A percentile compares a stretch with the other conserved stretches of the same genome.
These are phyloP conservation scores for Ivindomyrus marchei DNA, from an alignment of 2,113 vertebrate species.

Conservation along the genomic window DNA sequence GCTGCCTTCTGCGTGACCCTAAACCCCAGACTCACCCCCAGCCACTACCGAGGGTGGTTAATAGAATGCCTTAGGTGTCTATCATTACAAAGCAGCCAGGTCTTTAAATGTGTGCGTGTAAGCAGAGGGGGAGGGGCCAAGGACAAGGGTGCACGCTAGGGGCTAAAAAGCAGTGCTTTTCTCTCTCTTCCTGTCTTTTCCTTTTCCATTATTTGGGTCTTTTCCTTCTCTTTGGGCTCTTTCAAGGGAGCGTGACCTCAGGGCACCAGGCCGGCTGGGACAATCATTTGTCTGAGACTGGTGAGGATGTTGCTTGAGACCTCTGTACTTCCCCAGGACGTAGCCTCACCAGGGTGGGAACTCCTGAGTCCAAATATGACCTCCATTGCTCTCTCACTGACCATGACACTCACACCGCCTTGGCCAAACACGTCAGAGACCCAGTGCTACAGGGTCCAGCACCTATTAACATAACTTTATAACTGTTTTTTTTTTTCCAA, in stretches of 20 bases:
- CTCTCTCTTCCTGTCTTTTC: slow-evolving; percentile 53
- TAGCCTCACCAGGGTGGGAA: background rate
- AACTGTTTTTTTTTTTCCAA: background rate
- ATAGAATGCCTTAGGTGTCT: slow-evolving; percentile 67
- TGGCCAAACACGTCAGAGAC: background rate
- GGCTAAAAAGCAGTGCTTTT: slow-evolving; percentile 54
- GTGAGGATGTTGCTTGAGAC: slow-evolving; percentile 32
- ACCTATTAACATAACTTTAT: background rate
- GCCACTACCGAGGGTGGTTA: slow-evolving; percentile 72
- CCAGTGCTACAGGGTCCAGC: background rate
- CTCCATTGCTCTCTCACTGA: background rate
- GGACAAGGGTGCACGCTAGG: slow-evolving; percentile 48
- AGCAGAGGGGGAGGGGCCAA: slow-evolving; percentile 27
- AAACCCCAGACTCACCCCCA: slow-evolving; percentile 70
- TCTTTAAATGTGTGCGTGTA: slow-evolving; percentile 53
- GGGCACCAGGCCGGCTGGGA: slow-evolving; percentile 30
- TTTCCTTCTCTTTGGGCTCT: slow-evolving; percentile 52
- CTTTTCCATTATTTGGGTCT: slow-evolving; percentile 61
- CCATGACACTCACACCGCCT: background rate
- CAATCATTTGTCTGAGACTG: slow-evolving; percentile 33
- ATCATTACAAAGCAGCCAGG: slow-evolving; percentile 60
- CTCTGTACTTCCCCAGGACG: slow-evolving; percentile 10
- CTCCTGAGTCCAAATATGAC: background rate
- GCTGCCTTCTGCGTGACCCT: slow-evolving; percentile 89
- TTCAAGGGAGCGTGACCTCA: slow-evolving; percentile 48